Percentiles rank a stretch among this genome's conserved stretches.
Conservation (phyloP, 2,113 vertebrate genomes). For the Oncorhynchus gorbuscha region DNA sequence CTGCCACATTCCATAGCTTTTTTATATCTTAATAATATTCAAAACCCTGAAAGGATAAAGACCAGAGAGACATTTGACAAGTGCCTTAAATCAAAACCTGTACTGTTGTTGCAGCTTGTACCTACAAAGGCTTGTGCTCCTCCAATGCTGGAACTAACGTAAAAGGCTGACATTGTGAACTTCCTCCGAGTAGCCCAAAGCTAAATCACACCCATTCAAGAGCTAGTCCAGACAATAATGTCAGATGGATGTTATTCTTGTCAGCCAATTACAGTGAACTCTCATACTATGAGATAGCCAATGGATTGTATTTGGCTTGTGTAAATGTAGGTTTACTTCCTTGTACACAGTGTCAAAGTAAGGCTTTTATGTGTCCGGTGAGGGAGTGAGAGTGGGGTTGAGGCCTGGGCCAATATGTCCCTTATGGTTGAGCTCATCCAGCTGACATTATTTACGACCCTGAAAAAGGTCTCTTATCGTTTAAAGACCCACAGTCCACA, state of each 20-base stretch:
- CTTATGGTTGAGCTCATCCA: not conserved
- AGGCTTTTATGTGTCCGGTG: not conserved
- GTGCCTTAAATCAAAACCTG: not conserved
- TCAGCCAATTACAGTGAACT: no score
- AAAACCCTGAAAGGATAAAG: not conserved
- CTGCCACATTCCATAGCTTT: not conserved
- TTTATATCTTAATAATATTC: not conserved
- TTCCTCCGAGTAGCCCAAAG: not conserved
- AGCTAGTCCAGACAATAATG: not conserved
- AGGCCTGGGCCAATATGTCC: not conserved
- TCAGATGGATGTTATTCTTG: no score
- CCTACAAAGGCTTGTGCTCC: not conserved
- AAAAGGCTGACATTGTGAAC: not conserved
- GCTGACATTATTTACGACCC: slow-evolving; percentile 5
- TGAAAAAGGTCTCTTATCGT: slow-evolving; percentile 2
- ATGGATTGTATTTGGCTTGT: not conserved
- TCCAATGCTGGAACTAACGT: not conserved
- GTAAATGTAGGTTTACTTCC: not conserved
- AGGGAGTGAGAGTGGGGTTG: not conserved
- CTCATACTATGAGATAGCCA: not conserved
- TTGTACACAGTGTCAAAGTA: not conserved
- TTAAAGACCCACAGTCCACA: slow-evolving; percentile 2
- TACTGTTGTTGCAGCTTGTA: slow-evolving; percentile 1
- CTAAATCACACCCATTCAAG: not conserved
- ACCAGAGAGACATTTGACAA: not conserved